A percentile compares a stretch with the other conserved stretches of the same genome.
Conservation (phyloP, 2,797 vertebrate genomes). For the Rallus crepitans region DNA sequence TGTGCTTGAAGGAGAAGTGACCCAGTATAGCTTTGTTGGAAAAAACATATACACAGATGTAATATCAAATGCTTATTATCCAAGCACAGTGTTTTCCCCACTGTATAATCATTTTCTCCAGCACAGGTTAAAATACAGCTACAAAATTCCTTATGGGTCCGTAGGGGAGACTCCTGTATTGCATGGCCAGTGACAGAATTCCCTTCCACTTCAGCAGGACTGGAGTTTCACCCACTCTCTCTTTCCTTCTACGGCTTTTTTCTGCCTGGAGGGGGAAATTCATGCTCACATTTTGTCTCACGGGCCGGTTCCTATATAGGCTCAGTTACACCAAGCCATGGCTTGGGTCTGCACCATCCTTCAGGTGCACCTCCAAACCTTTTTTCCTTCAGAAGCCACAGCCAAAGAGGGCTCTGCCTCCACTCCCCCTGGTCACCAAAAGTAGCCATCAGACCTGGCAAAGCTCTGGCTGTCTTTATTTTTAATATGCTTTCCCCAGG, state of each 20-base stretch:
- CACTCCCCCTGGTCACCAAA: not conserved
- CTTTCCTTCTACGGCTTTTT: not conserved
- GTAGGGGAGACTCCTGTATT: not conserved
- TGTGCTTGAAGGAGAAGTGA: not conserved
- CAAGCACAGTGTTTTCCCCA: not conserved
- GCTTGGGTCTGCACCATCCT: not conserved
- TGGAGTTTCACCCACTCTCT: not conserved
- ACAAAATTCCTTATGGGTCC: not conserved
- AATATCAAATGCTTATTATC: not conserved
- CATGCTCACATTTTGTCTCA: not conserved
- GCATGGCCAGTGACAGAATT: not conserved
- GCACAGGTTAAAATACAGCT: not conserved
- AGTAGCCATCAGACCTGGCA: not conserved
- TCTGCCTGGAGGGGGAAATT: not conserved
- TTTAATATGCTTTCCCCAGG: not conserved
- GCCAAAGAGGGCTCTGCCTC: not conserved
- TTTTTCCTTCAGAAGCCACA: not conserved
- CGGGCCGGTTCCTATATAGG: fast-evolving
- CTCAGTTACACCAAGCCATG: fast-evolving
- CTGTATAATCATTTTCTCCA: not conserved
- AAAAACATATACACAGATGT: not conserved
- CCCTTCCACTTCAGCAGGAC: not conserved
- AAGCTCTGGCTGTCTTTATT: not conserved
- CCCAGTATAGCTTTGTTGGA: not conserved
- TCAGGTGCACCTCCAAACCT: not conserved